Evolutionary conservation across 2,113 vertebrate species (phyloP).

Genomic region (Melanocharis versteri): DNA sequence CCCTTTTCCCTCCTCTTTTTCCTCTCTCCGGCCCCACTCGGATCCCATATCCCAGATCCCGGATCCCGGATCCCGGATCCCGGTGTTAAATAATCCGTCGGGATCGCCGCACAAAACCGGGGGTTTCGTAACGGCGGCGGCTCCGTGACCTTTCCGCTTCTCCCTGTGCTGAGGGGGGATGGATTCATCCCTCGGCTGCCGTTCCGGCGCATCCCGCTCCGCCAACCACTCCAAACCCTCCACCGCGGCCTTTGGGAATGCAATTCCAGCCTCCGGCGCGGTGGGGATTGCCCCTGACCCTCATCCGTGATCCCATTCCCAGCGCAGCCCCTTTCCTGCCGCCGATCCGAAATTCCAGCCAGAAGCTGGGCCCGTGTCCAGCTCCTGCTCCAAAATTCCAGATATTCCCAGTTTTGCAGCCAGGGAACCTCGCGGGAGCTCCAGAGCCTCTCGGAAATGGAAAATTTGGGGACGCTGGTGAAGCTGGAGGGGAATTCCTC

Average conservation of each 20-base stretch:
- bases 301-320: accelerated
- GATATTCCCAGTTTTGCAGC: accelerated
- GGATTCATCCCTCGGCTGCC: not conserved
- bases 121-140: accelerated
- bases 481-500: not conserved
- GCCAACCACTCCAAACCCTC: not conserved
- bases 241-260: accelerated
- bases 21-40: not conserved
- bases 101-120: not conserved
- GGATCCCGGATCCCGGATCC: accelerated
- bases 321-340: accelerated
- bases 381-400: not conserved
- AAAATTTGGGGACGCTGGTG: accelerated
- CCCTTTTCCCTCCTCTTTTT: not conserved
- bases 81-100: accelerated
- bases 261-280: accelerated
- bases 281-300: not conserved
- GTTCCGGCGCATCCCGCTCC: accelerated
- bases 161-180: accelerated
- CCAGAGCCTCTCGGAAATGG: accelerated
- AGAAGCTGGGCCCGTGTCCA: accelerated
- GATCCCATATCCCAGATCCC: too few species aligned
- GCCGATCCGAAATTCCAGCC: not conserved
- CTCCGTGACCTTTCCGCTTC: not conserved
- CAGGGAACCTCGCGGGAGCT: accelerated